Conservation (phyloP, 2,888 invertebrate genomes). For the Phyllotreta cruciferae region DNA sequence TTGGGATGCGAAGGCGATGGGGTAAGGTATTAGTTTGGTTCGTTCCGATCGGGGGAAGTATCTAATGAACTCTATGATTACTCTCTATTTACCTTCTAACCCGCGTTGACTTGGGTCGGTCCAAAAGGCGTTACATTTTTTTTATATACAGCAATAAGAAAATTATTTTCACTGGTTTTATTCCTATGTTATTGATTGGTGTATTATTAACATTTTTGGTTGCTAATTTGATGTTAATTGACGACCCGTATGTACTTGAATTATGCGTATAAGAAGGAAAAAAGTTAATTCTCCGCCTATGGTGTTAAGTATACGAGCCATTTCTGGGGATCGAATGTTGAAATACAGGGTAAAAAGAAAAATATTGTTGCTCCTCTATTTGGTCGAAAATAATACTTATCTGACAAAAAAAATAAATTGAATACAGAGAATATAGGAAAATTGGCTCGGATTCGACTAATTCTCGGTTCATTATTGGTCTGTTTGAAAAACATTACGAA, state of each 20-base stretch:
- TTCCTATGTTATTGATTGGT: background rate
- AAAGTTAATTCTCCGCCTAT: conserved; percentile 22
- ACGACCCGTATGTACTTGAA: no score
- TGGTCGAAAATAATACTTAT: conserved; percentile 31
- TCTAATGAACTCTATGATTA: conserved; percentile 60
- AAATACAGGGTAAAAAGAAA: conserved; percentile 35
- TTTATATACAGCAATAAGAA: background rate
- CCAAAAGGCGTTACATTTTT: conserved; percentile 20
- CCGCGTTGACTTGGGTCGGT: conserved; percentile 49
- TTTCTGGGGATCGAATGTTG: conserved; percentile 36
- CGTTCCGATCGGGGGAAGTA: conserved; percentile 49
- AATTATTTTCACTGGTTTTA: background rate
- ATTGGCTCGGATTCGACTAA: conserved; percentile 24
- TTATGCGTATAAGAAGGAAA: no score
- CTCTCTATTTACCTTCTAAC: conserved; percentile 58
- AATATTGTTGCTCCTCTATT: conserved; percentile 38
- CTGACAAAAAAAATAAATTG: conserved; percentile 6
- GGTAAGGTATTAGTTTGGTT: conserved; percentile 45
- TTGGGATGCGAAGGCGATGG: conserved; percentile 30
- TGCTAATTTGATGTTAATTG: no score
- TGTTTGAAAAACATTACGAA: conserved; percentile 38
- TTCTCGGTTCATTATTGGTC: conserved; percentile 36
- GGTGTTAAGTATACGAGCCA: conserved; percentile 43
- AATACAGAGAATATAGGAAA: background rate
- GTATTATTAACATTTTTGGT: no score